phyloP scores from a whole-genome alignment of 2,113 vertebrate species.

The Clarias magur region DNA sequence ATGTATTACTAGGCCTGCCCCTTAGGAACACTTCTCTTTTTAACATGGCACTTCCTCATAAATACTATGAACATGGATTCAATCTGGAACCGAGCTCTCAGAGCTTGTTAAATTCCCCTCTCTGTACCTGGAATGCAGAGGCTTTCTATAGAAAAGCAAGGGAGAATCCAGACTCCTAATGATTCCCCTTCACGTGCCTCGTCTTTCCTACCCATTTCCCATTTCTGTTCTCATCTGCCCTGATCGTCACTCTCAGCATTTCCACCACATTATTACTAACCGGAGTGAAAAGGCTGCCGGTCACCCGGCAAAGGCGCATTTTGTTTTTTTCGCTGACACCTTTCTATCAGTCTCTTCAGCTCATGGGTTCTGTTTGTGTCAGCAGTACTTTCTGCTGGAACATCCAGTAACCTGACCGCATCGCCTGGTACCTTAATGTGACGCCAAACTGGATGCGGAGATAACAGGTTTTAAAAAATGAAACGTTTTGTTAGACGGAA shows the following conservation, averaged over 20 bases:
- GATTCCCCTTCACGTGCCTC: slow-evolving; percentile 24
- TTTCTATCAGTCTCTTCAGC: slow-evolving; percentile 20
- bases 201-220: slow-evolving; percentile 13
- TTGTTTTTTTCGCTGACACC: slow-evolving; percentile 18
- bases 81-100: neutral
- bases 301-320: neutral
- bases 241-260: slow-evolving; percentile 38
- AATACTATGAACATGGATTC: neutral
- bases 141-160: slow-evolving; percentile 5
- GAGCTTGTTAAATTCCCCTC: slow-evolving; percentile 23
- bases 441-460: neutral
- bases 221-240: neutral
- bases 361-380: slow-evolving; percentile 51
- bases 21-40: slow-evolving; percentile 35
- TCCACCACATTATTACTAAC: slow-evolving; percentile 18
- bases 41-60: slow-evolving; percentile 33
- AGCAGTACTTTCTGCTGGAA: slow-evolving; percentile 40
- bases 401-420: slow-evolving; percentile 71
- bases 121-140: slow-evolving; percentile 26
- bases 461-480: neutral
- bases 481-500: too few species aligned
- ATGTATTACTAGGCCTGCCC: neutral
- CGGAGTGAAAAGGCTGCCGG: neutral
- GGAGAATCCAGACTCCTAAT: slow-evolving; percentile 12
- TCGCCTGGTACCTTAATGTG: slow-evolving; percentile 52